These are phyloP conservation scores for Pseudopodoces humilis DNA, from an alignment of 2,113 vertebrate species.

Conservation along the genomic window DNA sequence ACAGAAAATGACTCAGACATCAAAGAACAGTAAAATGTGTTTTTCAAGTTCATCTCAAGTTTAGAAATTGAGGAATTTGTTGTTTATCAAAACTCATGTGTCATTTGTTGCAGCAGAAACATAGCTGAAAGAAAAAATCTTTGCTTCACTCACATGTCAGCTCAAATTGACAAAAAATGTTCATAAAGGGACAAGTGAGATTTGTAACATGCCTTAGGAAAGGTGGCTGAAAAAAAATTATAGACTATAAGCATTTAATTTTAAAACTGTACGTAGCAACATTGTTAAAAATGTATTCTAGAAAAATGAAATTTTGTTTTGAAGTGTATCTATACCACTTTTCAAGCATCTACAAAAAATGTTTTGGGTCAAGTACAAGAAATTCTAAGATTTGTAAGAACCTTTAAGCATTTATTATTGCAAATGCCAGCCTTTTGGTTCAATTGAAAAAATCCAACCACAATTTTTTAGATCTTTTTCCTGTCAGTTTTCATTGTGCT, in stretches of 20 bases:
- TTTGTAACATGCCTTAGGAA: neutral
- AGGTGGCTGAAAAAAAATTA: neutral
- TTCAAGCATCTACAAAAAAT: neutral
- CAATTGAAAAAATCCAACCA: neutral
- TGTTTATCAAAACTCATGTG: neutral
- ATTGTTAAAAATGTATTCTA: neutral
- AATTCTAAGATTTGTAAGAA: neutral
- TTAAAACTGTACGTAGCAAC: neutral
- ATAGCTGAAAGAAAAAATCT: neutral
- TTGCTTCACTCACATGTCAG: neutral
- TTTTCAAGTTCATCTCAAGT: neutral
- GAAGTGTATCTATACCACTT: neutral
- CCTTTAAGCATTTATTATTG: neutral
- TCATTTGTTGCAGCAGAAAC: neutral
- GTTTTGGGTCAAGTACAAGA: neutral
- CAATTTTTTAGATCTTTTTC: neutral
- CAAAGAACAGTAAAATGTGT: neutral
- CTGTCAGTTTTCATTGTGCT: neutral
- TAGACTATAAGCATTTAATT: neutral
- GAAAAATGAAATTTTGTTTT: neutral
- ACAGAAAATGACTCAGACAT: neutral
- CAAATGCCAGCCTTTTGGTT: neutral
- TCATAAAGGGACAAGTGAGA: neutral
- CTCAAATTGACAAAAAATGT: neutral
- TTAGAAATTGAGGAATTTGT: neutral